Evolutionary conservation across 2,113 vertebrate genomes (phyloP), one percentile per base, ranked within the genome.

Genomic region (Brachypteracias leptosomus): DNA sequence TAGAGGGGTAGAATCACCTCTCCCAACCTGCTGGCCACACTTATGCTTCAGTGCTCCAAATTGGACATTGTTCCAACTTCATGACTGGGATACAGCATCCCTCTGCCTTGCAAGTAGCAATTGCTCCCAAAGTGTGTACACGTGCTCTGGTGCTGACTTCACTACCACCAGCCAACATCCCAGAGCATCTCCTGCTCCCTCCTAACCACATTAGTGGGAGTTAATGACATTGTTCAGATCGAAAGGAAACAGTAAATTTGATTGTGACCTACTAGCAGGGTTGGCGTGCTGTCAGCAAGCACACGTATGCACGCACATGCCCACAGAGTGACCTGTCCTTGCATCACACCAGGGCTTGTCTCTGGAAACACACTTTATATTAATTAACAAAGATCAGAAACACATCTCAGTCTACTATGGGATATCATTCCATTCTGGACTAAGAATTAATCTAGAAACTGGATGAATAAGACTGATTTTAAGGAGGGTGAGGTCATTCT

Each of bases 211-310:
- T 96, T 96, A 97, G 65, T 10, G 0, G 61, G 76, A 95, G 73
- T 31, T 81, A 95, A 96, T 92, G 90, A 88, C 49, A 73, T 33
- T 35, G 85, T 46, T 94, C 16, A 61, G 88, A 68, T 72, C 0
- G 54, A 90, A 92, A 96, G 90, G 92, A 95, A 97, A 67, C 17
- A 6, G 95, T 65, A 94, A 86, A 96, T 96, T 96, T 2, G 6
- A 84, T 95, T 96, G 84, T 76, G 89, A 59, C 70, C 88, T 93
- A 28, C 89, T 66, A 68, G 81, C 52, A 85, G 91, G 89, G 15
- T 3, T 28, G 81, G 87, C 3, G 10, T 70, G 77, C 89, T 95
- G 87, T 95, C 94, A 95, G 84, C 70, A 91, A 67, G 44, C 73
- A 81, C 92, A 89, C 26, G 10, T 65, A 42, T 8, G 20, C 66